Percentiles rank a stretch among this genome's conserved stretches.
Conservation (phyloP, 2,888 invertebrate genomes). For the Erebia palarica region DNA sequence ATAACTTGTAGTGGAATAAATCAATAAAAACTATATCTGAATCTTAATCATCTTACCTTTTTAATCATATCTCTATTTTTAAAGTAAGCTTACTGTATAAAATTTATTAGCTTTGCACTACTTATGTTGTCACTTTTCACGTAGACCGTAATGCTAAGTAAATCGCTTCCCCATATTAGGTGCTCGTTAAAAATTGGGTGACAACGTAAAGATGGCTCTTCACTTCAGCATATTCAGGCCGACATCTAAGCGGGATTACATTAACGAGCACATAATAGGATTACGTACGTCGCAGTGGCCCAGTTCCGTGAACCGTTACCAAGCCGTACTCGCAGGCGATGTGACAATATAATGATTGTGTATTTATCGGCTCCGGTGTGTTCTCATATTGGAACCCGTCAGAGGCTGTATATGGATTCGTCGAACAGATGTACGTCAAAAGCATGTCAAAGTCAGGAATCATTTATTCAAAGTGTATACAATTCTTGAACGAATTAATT, state of each 20-base stretch:
- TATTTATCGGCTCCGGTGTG: constrained; percentile 61
- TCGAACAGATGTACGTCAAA: constrained; percentile 53
- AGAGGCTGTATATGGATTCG: constrained; percentile 56
- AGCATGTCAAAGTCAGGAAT: constrained; percentile 13
- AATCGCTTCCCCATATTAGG: constrained; percentile 11
- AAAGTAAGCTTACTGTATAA: too few relatives aligned
- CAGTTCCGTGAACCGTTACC: constrained; percentile 71
- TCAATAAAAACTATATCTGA: too few relatives aligned
- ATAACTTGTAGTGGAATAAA: too few relatives aligned
- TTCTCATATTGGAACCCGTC: constrained; percentile 53
- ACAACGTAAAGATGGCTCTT: constrained; percentile 31
- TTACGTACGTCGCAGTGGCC: constrained; percentile 72
- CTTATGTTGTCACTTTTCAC: too few relatives aligned
- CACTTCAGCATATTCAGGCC: constrained; percentile 50
- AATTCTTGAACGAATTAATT: too few relatives aligned
- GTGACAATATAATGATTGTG: constrained; percentile 77
- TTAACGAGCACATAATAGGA: constrained; percentile 80
- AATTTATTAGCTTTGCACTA: too few relatives aligned
- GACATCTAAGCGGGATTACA: constrained; percentile 66
- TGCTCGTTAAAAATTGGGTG: constrained; percentile 5
- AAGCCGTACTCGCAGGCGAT: constrained; percentile 64
- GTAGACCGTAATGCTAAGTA: too few relatives aligned
- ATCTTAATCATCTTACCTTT: too few relatives aligned
- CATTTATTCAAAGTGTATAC: too few relatives aligned
- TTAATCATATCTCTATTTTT: too few relatives aligned